Evolutionary conservation across 2,113 vertebrate species (phyloP).

Genomic region (Cichladusa arquata): DNA sequence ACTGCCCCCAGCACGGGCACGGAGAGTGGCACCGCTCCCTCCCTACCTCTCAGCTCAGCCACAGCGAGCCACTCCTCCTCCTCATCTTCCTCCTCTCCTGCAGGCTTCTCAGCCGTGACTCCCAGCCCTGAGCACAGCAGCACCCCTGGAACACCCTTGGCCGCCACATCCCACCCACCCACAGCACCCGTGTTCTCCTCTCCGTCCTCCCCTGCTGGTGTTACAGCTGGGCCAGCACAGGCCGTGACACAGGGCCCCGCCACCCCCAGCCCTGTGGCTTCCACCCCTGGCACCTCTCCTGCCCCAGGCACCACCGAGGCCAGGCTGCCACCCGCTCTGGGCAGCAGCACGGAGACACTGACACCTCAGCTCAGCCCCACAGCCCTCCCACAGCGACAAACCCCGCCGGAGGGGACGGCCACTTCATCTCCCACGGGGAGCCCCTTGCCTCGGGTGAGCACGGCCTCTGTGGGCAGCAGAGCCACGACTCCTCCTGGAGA

Average conservation of each 20-base stretch:
- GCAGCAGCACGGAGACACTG: accelerated
- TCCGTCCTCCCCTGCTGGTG: accelerated
- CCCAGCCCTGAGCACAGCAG: background rate
- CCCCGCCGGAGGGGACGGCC: accelerated
- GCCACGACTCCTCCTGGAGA: accelerated
- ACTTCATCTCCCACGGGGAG: accelerated
- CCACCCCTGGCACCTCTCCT: background rate
- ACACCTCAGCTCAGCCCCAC: accelerated
- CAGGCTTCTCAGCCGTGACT: accelerated
- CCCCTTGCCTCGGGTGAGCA: accelerated
- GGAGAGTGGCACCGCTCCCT: no score
- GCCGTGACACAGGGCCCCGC: background rate
- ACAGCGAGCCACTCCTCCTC: accelerated
- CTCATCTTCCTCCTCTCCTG: background rate
- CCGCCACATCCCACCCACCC: background rate
- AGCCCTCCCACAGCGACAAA: background rate
- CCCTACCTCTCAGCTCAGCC: background rate
- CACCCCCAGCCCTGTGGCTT: no score
- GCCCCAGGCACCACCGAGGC: accelerated
- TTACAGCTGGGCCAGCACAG: background rate
- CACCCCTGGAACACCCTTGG: accelerated
- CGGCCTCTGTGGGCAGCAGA: accelerated
- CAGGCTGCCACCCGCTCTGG: accelerated
- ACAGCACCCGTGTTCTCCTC: accelerated
- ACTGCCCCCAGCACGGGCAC: background rate